Evolutionary conservation across 2,113 vertebrate genomes (phyloP), one percentile per base, ranked within the genome.

Genomic region (Zosterops lateralis): DNA sequence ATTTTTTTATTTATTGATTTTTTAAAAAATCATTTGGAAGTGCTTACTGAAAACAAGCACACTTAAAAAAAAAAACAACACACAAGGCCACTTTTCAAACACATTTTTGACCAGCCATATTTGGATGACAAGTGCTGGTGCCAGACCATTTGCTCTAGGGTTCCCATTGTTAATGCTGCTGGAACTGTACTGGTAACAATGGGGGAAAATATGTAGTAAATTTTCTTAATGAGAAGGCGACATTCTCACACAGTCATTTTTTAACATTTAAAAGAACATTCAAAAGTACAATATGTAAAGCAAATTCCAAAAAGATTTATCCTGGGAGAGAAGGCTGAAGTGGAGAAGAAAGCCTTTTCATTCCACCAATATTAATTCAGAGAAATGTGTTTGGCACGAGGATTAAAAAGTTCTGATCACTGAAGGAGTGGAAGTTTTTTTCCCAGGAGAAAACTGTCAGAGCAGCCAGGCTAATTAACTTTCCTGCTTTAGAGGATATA

Each of bases 131-230:
- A 95, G 93, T 92, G 92, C 83, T 96, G 92, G 94, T 95, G 96
- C 96, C 95, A 96, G 95, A 78, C 92, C 92, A 96, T 92, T 96
- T 96, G 95, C 95, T 96, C 86, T 94, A 95, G 96, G 96, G 68
- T 96, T 94, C 82, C 94, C 91, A 97, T 92, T 96, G 95, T 97
- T 95, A 96, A 90, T 93, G 91, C 90, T 95, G 94, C 87, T 95
- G 75, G 84, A 90, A 77, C 91, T 93, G 84, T 47, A 74, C 85
- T 87, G 78, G 83, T 91, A 97, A 95, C 96, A 96, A 96, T 97
- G 93, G 79, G 87, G 85, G 75, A 95, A 95, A 96, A 96, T 95
- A 95, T 95, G 91, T n/a, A 93, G 72, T 80, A 95, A 96, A 96
- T 95, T 97, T 53, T 91, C 22, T 72, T 95, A 85, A 95, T 88